Base-by-base conservation (phyloP, 92 coral and sea anemone species). In the Desmophyllum pertusum region DNA sequence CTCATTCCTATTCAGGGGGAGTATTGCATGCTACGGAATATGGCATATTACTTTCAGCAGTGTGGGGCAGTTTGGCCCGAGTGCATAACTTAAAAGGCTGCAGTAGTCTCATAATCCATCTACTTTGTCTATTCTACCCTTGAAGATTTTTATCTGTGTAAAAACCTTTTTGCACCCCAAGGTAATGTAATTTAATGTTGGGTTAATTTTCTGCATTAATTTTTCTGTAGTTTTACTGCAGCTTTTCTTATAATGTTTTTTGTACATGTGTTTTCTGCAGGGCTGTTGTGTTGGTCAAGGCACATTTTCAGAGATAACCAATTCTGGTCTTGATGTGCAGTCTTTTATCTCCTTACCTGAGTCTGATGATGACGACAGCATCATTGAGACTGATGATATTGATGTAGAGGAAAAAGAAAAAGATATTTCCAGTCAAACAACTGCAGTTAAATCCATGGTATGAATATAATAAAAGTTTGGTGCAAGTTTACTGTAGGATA, bases 281-380 rank as follows among this genome's bases (percentile, higher is more conserved):
- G 98, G 98, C n/a, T 82, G 87, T 23, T 92, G 93, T 35, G 86
- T 94, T 35, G 93, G 91, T 18, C 93, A 84, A 79, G 98, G 95
- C 35, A 83, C 90, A 3, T 81, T 83, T 35, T 81, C 84, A 62
- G 91, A 94, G 30, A 84, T 94, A 36, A 37, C 18, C 33, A 81
- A 80, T 15, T 63, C 73, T 35, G 93, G 95, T 61, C 84, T 94
- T 57, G 98, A 94, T 84, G 92, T 94, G 14, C 77, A 80, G 76
- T 94, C 98, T 0, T 63, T 94, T 27, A 70, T 92, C 46, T 89
- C 93, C 9, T 67, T 82, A n/a, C 71, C 84, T 0, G 90, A 90
- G 51, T 81, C 83, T 61, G 93, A 87, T 39, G 35, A 55, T 18
- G 92, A 88, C 65, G 92, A 88, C 65, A 88, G 83, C 48, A 70